Conservation (phyloP, 1,140 invertebrate genomes). For the Pachyrhynchus sulphureomaculatus region DNA sequence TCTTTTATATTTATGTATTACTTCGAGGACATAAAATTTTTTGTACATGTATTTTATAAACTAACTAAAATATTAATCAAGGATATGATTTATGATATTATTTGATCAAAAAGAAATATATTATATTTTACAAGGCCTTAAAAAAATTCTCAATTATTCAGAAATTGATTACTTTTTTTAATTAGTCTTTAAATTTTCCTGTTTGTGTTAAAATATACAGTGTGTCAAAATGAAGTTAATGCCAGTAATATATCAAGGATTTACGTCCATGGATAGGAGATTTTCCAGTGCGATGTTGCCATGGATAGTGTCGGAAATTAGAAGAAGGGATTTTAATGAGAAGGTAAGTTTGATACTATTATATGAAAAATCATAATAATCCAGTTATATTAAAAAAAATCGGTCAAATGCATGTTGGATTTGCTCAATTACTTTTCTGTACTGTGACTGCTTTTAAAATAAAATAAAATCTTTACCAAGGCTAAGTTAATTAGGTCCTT, state of each 20-base stretch:
- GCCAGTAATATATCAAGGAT: slow-evolving; percentile 69
- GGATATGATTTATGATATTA: background rate
- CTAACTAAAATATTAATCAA: slow-evolving; percentile 1
- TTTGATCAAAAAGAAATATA: background rate
- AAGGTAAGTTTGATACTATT: too few species aligned
- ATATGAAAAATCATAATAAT: too few species aligned
- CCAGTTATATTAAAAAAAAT: too few species aligned
- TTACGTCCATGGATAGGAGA: slow-evolving; percentile 70
- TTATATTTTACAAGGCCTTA: background rate
- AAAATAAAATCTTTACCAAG: too few species aligned
- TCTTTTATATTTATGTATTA: slow-evolving; percentile 6
- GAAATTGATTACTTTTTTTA: too few species aligned
- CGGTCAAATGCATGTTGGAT: too few species aligned
- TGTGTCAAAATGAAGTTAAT: slow-evolving; percentile 59
- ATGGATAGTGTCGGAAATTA: slow-evolving; percentile 68
- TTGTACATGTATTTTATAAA: background rate
- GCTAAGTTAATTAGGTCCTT: too few species aligned
- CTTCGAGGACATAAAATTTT: slow-evolving; percentile 6
- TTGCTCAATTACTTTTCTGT: too few species aligned
- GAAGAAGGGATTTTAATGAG: slow-evolving; percentile 57
- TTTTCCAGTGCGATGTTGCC: slow-evolving; percentile 77
- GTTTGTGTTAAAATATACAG: background rate
- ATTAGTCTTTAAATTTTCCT: too few species aligned
- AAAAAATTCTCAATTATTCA: too few species aligned
- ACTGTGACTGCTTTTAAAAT: too few species aligned